A percentile compares a stretch with the other conserved stretches of the same genome.
phyloP scores from a whole-genome alignment of 2,888 invertebrate genomes.

The Morpho deidamia region DNA sequence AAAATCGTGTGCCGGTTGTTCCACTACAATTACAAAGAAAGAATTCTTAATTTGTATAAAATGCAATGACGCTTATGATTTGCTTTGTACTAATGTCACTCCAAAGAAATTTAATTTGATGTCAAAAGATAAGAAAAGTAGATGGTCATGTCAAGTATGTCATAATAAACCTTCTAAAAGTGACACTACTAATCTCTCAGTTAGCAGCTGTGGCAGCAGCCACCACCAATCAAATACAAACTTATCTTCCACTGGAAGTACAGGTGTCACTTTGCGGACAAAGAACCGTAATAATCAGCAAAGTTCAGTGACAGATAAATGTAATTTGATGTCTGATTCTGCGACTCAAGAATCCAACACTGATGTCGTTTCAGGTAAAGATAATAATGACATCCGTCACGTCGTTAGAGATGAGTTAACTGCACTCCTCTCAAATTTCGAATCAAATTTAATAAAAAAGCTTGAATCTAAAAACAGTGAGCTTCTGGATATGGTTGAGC shows the following conservation, averaged over 20 bases:
- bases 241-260: background rate
- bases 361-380: background rate
- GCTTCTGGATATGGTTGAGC: background rate
- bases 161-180: conserved; percentile 6
- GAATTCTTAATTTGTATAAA: background rate
- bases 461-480: conserved; percentile 1
- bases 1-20: background rate
- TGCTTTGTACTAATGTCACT: conserved; percentile 1
- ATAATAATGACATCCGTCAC: background rate
- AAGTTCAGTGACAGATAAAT: background rate
- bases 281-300: background rate
- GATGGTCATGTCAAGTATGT: conserved; percentile 11
- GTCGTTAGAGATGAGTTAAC: conserved; percentile 1
- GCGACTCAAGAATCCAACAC: background rate
- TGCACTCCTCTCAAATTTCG: background rate
- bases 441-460: background rate
- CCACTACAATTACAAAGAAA: background rate
- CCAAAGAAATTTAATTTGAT: background rate
- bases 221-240: background rate
- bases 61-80: conserved; percentile 2
- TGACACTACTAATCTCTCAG: conserved; percentile 4
- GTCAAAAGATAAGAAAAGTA: conserved; percentile 7
- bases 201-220: background rate
- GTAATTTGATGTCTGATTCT: background rate
- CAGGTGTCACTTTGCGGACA: background rate